Percentiles rank a stretch among this genome's conserved stretches.
Conservation (phyloP, 2,888 invertebrate genomes). For the Mimas tiliae region DNA sequence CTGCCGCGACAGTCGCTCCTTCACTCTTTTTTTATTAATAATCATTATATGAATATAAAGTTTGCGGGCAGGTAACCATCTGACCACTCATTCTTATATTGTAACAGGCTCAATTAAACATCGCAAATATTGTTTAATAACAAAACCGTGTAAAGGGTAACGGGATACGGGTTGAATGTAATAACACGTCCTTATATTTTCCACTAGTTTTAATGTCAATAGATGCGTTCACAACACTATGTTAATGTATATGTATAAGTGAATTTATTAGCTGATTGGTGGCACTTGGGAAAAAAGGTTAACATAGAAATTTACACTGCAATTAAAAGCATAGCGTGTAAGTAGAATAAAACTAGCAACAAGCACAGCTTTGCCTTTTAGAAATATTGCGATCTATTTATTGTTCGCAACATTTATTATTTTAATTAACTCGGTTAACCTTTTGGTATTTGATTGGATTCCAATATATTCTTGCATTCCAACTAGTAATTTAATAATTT, state of each 20-base stretch:
- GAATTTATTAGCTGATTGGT: not conserved
- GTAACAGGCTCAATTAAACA: constrained; percentile 33
- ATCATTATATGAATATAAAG: constrained; percentile 46
- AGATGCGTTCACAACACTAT: not conserved
- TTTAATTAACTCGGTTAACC: too few relatives aligned
- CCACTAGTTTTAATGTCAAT: constrained; percentile 10
- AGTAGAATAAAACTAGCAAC: not conserved
- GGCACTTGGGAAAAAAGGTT: not conserved
- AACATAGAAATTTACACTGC: not conserved
- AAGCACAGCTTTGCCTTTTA: not conserved
- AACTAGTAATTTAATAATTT: too few relatives aligned
- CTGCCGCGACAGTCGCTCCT: constrained; percentile 42
- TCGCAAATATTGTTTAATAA: constrained; percentile 25
- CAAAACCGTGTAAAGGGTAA: constrained; percentile 18
- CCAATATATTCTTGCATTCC: too few relatives aligned
- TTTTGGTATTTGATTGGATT: too few relatives aligned
- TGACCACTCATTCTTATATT: constrained; percentile 35
- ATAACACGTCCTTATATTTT: not conserved
- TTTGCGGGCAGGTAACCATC: constrained; percentile 33
- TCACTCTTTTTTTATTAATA: constrained; percentile 40
- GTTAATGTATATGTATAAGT: constrained; percentile 3
- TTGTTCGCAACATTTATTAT: too few relatives aligned
- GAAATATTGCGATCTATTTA: too few relatives aligned
- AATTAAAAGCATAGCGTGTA: not conserved
- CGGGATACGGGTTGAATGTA: not conserved